phyloP scores from a whole-genome alignment of 2,797 vertebrate genomes.

The Poeciliopsis turneri region DNA sequence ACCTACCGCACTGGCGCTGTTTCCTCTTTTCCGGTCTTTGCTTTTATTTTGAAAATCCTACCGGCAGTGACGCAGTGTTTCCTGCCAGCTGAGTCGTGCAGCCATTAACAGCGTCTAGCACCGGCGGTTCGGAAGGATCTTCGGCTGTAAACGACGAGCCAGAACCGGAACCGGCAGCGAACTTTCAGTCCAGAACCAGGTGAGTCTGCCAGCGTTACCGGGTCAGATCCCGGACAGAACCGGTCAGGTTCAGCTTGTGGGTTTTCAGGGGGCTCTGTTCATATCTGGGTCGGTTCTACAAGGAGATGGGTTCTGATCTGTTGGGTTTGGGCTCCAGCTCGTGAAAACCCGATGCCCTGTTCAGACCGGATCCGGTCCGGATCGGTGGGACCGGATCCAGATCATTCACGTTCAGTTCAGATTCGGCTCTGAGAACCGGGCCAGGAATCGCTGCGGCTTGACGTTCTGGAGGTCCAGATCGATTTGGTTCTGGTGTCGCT shows the following conservation, averaged over 20 bases:
- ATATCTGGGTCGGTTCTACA: neutral
- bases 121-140: neutral
- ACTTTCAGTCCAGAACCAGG: neutral
- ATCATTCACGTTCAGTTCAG: neutral
- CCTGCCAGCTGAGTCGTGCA: constrained; percentile 4
- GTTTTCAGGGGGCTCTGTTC: no score
- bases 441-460: no score
- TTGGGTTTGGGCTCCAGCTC: neutral
- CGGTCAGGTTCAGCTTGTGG: no score
- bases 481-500: neutral
- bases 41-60: neutral
- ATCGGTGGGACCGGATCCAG: no score
- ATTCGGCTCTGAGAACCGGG: neutral
- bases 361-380: no score
- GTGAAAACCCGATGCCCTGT: neutral
- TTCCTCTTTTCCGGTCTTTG: neutral
- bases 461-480: neutral
- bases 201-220: neutral
- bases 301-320: neutral
- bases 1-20: no score
- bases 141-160: neutral
- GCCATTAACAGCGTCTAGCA: neutral
- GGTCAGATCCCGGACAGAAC: neutral
- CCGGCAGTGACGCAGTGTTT: neutral
- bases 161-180: neutral